These are phyloP conservation scores for Dimorphilus gyrociliatus DNA, from an alignment of 2,888 invertebrate genomes.

Conservation along the genomic window DNA sequence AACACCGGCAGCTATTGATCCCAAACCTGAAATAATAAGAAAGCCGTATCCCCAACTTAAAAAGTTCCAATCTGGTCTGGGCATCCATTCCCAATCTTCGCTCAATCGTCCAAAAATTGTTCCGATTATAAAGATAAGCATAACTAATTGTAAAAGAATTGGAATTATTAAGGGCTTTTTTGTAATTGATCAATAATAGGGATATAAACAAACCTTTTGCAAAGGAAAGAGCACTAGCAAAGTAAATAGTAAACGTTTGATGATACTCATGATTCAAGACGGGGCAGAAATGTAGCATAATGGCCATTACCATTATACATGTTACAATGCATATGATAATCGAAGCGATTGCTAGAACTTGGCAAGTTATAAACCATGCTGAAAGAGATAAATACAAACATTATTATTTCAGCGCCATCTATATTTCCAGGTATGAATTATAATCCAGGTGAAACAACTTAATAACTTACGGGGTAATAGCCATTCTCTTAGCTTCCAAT, in stretches of 20 bases:
- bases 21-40: conserved; percentile 13
- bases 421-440: too few species aligned
- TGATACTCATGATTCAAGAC: conserved; percentile 15
- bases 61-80: conserved; percentile 15
- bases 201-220: too few species aligned
- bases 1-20: too few species aligned
- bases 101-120: conserved; percentile 12
- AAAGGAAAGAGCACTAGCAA: conserved; percentile 9
- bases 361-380: conserved; percentile 80
- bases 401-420: neutral
- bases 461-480: conserved; percentile 15
- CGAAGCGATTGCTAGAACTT: conserved; percentile 72
- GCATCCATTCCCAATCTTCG: conserved; percentile 15
- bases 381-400: conserved; percentile 28
- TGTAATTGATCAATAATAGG: too few species aligned
- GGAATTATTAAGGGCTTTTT: neutral
- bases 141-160: conserved; percentile 7
- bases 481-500: conserved; percentile 40
- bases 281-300: conserved; percentile 15
- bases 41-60: conserved; percentile 17
- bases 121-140: conserved; percentile 10
- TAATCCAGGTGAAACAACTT: too few species aligned
- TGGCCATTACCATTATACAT: conserved; percentile 6
- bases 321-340: conserved; percentile 46
- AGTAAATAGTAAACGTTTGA: conserved; percentile 14